Evolutionary conservation across 2,888 invertebrate species (phyloP), one percentile per base, ranked within the genome.

Genomic region (Romanomermis culicivorax): DNA sequence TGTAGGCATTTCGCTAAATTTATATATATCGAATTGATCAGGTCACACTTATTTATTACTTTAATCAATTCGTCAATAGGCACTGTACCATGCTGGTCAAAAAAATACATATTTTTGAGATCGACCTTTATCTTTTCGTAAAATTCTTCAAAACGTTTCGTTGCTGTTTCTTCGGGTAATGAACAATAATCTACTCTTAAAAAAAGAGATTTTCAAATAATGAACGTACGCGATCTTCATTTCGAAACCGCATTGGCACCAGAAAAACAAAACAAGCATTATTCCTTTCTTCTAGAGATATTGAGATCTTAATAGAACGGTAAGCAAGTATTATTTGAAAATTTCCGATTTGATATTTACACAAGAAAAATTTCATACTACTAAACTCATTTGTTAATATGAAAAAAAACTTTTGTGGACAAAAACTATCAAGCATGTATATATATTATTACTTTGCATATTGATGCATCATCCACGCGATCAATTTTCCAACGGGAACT

Each of bases 401-500:
- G n/a, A n/a, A n/a, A n/a, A n/a, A n/a, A n/a, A n/a, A n/a, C n/a
- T n/a, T n/a, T n/a, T n/a, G n/a, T n/a, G n/a, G n/a, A n/a, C n/a
- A n/a, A n/a, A n/a, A n/a, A n/a, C n/a, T n/a, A n/a, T n/a, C n/a
- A n/a, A n/a, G n/a, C n/a, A n/a, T n/a, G n/a, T n/a, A n/a, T n/a
- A n/a, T n/a, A n/a, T n/a, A n/a, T n/a, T n/a, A n/a, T 36, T 17
- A 36, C 36, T 36, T 36, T 36, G 36, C 7, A 36, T 36, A 36
- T 17, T 36, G 36, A 36, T 11, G 7, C 36, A 36, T 36, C 36
- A 36, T 36, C 36, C 36, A 36, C 17, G 36, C 17, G 36, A 36
- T 36, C 36, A 36, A 36, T 36, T 36, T 36, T 11, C 36, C 36
- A 17, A 36, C 17, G 11, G 36, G 36, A 7, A 36, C 36, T 75